A percentile compares a stretch with the other conserved stretches of the same genome.
Evolutionary conservation across 2,888 invertebrate genomes (phyloP).

Genomic region (Drosophila leonis): DNA sequence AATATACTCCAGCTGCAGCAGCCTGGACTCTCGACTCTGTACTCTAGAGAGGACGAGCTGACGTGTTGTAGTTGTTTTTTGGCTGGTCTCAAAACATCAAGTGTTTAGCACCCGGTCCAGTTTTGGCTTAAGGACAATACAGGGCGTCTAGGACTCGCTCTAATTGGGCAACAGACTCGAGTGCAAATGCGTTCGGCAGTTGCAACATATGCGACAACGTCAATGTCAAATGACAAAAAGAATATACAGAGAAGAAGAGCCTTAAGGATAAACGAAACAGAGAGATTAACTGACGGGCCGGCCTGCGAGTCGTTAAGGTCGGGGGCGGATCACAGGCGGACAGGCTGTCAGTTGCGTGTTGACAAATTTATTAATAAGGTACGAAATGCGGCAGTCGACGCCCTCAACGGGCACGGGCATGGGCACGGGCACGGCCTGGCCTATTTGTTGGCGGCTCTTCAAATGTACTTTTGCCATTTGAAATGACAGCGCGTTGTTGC

Average conservation of each 20-base stretch:
- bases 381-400: conserved; percentile 76
- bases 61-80: conserved; percentile 10
- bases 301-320: conserved; percentile 11
- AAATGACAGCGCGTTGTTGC: conserved; percentile 73
- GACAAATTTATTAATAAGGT: conserved; percentile 85
- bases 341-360: conserved; percentile 83
- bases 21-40: neutral
- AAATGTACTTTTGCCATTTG: conserved; percentile 72
- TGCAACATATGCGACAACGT: conserved; percentile 74
- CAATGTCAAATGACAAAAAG: conserved; percentile 42
- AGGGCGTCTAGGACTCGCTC: conserved; percentile 20
- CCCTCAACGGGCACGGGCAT: conserved; percentile 62
- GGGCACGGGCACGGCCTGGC: conserved; percentile 71
- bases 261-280: conserved; percentile 63
- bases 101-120: conserved; percentile 29
- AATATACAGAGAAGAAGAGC: neutral
- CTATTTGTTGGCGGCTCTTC: conserved; percentile 77
- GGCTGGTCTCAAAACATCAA: conserved; percentile 39
- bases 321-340: conserved; percentile 69
- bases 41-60: conserved; percentile 2
- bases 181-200: conserved; percentile 45
- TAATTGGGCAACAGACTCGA: conserved; percentile 55
- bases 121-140: neutral
- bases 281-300: conserved; percentile 62
- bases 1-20: conserved; percentile 43